Evolutionary conservation across 2,797 vertebrate genomes (phyloP).

Genomic region (Tympanoctomys barrerae): DNA sequence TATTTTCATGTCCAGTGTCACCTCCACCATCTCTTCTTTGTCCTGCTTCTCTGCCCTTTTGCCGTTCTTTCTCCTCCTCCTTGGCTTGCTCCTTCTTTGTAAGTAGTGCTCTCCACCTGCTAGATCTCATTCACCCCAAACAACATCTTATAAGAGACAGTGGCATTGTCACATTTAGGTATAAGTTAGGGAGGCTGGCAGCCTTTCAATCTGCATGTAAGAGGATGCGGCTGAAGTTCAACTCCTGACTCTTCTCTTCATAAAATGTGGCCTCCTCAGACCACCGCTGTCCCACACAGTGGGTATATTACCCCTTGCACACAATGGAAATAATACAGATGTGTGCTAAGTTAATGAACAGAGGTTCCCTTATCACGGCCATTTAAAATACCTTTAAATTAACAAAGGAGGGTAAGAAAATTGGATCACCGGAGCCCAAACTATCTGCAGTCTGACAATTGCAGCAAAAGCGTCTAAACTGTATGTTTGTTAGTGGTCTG

Average conservation of each 20-base stretch:
- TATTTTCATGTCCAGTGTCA: neutral
- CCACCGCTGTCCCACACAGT: fast-evolving
- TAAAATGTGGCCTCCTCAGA: neutral
- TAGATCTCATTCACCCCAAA: neutral
- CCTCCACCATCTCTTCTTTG: neutral
- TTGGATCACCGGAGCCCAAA: neutral
- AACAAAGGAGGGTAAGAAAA: conserved; percentile 36
- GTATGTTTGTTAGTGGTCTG: conserved; percentile 43
- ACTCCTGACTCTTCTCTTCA: neutral
- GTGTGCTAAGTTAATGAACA: neutral
- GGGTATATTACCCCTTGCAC: neutral
- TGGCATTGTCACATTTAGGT: neutral
- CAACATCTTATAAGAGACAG: neutral
- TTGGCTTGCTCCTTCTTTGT: neutral
- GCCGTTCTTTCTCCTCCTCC: neutral
- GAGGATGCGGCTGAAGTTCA: neutral
- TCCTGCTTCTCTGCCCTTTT: neutral
- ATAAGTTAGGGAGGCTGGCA: fast-evolving
- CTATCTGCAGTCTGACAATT: neutral
- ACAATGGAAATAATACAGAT: conserved; percentile 2
- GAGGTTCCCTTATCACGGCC: conserved; percentile 45
- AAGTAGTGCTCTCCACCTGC: neutral
- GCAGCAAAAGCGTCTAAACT: conserved; percentile 25
- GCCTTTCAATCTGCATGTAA: fast-evolving
- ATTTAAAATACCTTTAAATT: conserved; percentile 68